These are phyloP conservation scores for Stegostoma tigrinum DNA, from an alignment of 2,113 vertebrate species.

Conservation along the genomic window DNA sequence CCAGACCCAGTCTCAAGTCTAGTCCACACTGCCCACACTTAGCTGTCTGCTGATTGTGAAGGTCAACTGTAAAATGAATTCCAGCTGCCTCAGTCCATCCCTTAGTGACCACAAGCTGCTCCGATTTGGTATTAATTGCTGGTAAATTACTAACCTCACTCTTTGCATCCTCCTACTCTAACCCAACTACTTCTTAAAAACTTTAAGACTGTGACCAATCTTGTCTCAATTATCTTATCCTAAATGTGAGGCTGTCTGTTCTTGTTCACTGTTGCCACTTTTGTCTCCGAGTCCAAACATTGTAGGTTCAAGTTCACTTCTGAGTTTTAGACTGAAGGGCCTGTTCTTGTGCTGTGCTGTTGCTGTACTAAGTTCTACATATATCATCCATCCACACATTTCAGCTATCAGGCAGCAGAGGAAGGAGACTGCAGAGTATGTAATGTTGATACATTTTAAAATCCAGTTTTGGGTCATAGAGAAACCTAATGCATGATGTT, in stretches of 20 bases:
- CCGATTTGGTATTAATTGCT: background rate
- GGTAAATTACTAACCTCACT: background rate
- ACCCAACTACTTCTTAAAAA: background rate
- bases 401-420: background rate
- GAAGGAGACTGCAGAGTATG: background rate
- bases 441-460: background rate
- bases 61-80: background rate
- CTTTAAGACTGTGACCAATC: background rate
- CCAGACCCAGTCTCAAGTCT: background rate
- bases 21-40: background rate
- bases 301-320: background rate
- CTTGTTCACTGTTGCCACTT: background rate
- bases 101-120: background rate
- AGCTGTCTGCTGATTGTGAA: background rate
- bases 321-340: background rate
- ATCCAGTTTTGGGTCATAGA: background rate
- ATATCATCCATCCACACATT: background rate
- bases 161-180: background rate
- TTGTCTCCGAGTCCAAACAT: background rate
- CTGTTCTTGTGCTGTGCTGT: no score
- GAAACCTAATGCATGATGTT: background rate
- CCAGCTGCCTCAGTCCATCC: background rate
- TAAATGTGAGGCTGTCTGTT: background rate
- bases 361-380: no score
- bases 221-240: background rate